Evolutionary conservation across 2,113 vertebrate species (phyloP).

Genomic region (Macroglossus sobrinus): DNA sequence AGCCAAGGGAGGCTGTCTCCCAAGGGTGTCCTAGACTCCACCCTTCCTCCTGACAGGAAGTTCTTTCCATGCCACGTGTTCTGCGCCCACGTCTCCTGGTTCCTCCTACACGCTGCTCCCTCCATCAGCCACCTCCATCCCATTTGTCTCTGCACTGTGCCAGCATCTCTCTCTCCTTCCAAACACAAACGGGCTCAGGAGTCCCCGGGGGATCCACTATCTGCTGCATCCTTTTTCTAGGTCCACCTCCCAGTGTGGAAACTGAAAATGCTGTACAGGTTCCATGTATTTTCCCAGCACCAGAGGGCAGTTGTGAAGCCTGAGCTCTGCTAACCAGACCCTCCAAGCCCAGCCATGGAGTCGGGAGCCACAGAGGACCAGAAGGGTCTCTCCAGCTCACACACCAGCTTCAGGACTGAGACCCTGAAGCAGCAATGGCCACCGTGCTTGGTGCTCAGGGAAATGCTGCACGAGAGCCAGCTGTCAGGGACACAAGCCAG

Average conservation of each 20-base stretch:
- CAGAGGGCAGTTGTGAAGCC: not conserved
- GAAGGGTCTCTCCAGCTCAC: not conserved
- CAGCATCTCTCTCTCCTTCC: not conserved
- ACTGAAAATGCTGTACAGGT: not conserved
- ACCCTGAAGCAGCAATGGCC: not conserved
- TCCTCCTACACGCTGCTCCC: too few species aligned
- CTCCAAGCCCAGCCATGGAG: not conserved
- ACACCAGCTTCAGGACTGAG: not conserved
- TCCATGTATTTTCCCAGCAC: not conserved
- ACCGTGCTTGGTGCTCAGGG: too few species aligned
- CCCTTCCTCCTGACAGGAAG: not conserved
- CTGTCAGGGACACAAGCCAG: fast-evolving
- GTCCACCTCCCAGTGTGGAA: not conserved
- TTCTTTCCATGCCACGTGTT: not conserved
- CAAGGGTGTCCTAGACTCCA: fast-evolving
- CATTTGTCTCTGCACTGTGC: not conserved
- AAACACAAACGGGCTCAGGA: not conserved
- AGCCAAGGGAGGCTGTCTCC: not conserved
- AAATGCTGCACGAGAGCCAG: not conserved
- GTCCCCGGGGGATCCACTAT: too few species aligned
- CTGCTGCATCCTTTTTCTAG: not conserved
- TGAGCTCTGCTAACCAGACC: not conserved
- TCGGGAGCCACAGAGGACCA: not conserved
- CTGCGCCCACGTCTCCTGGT: not conserved
- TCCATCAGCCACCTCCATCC: not conserved